These are phyloP conservation scores for Caenorhabditis tropicalis DNA, from an alignment of 1,140 invertebrate genomes.

Conservation along the genomic window DNA sequence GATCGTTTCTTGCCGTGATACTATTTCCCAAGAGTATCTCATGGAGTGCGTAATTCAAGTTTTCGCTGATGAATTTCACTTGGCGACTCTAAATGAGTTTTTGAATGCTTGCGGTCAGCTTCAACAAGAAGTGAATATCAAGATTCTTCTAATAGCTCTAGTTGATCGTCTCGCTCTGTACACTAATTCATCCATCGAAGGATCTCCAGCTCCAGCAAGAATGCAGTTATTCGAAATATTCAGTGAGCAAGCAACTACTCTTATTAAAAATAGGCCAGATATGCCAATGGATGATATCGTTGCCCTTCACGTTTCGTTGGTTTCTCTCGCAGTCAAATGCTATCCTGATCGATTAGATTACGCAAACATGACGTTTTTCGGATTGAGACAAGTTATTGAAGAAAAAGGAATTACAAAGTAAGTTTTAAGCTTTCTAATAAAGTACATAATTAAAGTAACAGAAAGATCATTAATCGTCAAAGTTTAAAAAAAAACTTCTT, in stretches of 20 bases:
- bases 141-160: conserved; percentile 95
- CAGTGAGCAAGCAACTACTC: conserved; percentile 90
- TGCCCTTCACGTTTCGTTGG: conserved; percentile 87
- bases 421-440: conserved; percentile 66
- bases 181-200: conserved; percentile 75
- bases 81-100: conserved; percentile 91
- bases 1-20: conserved; percentile 94
- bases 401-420: conserved; percentile 81
- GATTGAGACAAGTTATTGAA: conserved; percentile 84
- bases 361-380: conserved; percentile 91
- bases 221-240: conserved; percentile 97
- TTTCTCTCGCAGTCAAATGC: conserved; percentile 93
- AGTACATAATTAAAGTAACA: too few relatives aligned
- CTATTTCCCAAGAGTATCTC: conserved; percentile 95
- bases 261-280: conserved; percentile 82
- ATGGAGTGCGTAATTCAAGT: conserved; percentile 99
- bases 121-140: conserved; percentile 76
- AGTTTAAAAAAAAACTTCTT: too few relatives aligned
- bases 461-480: too few relatives aligned
- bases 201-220: conserved; percentile 82
- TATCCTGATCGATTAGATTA: conserved; percentile 92
- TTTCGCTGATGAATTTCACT: conserved; percentile 98
- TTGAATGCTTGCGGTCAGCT: conserved; percentile 95
- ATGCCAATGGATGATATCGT: conserved; percentile 96
- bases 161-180: conserved; percentile 81